Percentiles rank a stretch among this genome's conserved stretches.
These are phyloP conservation scores for Garrulus glandarius DNA, from an alignment of 2,797 vertebrate species.

Conservation along the genomic window DNA sequence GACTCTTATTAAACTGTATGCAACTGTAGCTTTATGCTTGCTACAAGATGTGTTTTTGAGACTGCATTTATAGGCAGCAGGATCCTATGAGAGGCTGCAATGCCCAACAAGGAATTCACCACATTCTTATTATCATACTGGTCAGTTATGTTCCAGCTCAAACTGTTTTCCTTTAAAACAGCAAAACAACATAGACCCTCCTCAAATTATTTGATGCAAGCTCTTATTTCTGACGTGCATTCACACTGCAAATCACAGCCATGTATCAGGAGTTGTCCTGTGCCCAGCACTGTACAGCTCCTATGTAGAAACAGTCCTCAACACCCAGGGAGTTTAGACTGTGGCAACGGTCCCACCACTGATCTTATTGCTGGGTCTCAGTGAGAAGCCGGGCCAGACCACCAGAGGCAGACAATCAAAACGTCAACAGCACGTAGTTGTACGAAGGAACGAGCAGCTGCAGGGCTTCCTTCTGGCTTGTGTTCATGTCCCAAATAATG, in stretches of 20 bases:
- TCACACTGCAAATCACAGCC: neutral
- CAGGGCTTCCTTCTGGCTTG: neutral
- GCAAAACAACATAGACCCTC: neutral
- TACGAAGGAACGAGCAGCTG: neutral
- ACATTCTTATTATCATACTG: neutral
- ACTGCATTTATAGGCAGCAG: neutral
- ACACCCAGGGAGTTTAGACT: neutral
- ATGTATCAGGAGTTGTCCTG: neutral
- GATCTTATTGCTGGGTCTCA: neutral
- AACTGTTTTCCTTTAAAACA: neutral
- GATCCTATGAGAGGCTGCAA: neutral
- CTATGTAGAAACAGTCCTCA: neutral
- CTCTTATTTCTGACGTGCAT: neutral
- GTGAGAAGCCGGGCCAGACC: neutral
- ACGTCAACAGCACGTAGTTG: neutral
- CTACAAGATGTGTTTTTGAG: neutral
- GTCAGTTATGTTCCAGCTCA: neutral
- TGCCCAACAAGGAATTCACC: neutral
- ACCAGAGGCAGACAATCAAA: neutral
- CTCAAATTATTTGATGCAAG: neutral
- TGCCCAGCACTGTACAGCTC: neutral
- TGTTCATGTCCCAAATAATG: neutral
- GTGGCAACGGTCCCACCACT: neutral
- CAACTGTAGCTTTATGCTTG: slow-evolving; percentile 6
- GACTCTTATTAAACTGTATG: slow-evolving; percentile 36